Evolutionary conservation across 2,888 invertebrate species (phyloP).

Genomic region (Leucophenga montana): DNA sequence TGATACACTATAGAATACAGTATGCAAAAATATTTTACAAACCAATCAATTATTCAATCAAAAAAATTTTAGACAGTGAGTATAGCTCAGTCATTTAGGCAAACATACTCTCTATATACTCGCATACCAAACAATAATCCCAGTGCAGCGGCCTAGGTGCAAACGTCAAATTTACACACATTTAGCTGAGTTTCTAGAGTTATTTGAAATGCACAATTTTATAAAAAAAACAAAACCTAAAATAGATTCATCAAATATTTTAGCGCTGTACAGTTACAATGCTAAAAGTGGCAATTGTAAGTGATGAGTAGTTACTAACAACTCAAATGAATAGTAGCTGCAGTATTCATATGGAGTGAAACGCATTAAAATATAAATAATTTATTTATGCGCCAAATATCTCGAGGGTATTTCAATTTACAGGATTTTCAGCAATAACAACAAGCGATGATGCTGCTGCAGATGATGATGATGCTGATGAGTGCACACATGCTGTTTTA

Average conservation of each 20-base stretch:
- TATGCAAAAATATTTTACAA: background rate
- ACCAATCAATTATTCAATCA: conserved; percentile 22
- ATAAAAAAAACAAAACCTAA: background rate
- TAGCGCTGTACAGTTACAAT: background rate
- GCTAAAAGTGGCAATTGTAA: background rate
- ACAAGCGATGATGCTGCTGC: background rate
- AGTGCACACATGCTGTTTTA: background rate
- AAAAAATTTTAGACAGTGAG: background rate
- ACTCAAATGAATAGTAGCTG: background rate
- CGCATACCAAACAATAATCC: background rate
- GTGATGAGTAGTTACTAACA: background rate
- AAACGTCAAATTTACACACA: background rate
- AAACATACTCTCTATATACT: too few relatives aligned
- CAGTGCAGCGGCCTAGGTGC: background rate
- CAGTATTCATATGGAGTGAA: background rate
- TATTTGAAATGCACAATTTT: conserved; percentile 1
- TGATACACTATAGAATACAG: background rate
- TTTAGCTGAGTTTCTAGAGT: background rate
- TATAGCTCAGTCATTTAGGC: background rate
- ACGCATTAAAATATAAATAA: conserved; percentile 42
- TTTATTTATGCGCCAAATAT: conserved; percentile 33
- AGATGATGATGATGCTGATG: background rate
- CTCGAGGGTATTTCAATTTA: conserved; percentile 39
- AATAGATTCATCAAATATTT: background rate
- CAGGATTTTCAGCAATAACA: conserved; percentile 28